These are phyloP conservation scores for Apodemus agrarius DNA, from an alignment of 2,797 vertebrate species.

Conservation along the genomic window DNA sequence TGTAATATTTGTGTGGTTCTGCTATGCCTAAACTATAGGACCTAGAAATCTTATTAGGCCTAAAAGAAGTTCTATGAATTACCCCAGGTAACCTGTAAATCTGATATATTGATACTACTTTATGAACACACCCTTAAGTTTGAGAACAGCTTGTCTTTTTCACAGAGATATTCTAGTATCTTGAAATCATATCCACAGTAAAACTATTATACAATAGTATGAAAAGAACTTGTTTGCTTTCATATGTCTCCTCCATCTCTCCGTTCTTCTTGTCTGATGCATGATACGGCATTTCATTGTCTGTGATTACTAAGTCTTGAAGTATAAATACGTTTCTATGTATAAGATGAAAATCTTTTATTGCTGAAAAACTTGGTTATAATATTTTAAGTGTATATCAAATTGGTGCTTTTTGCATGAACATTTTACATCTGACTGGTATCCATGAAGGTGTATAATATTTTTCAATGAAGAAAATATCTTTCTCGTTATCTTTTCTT, in stretches of 20 bases:
- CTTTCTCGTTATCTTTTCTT: background rate
- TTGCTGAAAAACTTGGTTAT: background rate
- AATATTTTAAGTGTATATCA: background rate
- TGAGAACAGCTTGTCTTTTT: conserved; percentile 8
- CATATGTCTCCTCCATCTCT: background rate
- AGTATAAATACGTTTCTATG: background rate
- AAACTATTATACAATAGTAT: background rate
- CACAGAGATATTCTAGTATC: background rate
- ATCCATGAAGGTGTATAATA: background rate
- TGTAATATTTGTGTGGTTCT: background rate
- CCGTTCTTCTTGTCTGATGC: background rate
- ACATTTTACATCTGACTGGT: background rate
- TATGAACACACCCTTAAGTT: background rate
- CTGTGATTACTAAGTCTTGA: background rate
- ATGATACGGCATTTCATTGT: background rate
- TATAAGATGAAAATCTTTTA: conserved; percentile 18
- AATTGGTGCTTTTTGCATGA: background rate
- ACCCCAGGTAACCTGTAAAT: conserved; percentile 27
- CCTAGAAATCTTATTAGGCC: conserved; percentile 29
- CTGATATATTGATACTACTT: background rate
- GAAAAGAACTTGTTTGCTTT: background rate
- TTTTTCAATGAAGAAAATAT: background rate
- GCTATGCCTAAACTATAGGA: conserved; percentile 8
- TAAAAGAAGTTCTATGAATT: conserved; percentile 5
- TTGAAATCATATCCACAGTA: conserved; percentile 31